These are phyloP conservation scores for Acanthornis magna DNA, from an alignment of 2,797 vertebrate species.

Conservation along the genomic window DNA sequence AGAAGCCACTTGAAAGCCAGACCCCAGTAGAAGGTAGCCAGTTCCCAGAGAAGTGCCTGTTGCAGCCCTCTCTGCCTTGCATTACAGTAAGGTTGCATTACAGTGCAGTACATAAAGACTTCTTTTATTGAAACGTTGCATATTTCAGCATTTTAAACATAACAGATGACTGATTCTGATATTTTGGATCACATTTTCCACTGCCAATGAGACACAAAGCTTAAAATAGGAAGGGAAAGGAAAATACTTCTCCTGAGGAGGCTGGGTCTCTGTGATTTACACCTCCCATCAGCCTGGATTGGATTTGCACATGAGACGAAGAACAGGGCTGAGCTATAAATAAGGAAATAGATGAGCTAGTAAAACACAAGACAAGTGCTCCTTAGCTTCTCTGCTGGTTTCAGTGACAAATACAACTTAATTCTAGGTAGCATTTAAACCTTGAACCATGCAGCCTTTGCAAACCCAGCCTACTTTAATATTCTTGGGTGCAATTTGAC, in stretches of 20 bases:
- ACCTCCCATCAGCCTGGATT: neutral
- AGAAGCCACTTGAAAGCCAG: conserved; percentile 22
- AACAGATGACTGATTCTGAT: neutral
- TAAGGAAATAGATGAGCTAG: conserved; percentile 32
- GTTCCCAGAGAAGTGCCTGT: neutral
- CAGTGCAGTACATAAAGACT: neutral
- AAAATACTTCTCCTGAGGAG: conserved; percentile 10
- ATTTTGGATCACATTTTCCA: neutral
- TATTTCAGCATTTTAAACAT: neutral
- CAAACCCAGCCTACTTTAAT: neutral
- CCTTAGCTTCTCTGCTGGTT: neutral
- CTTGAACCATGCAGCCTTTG: neutral
- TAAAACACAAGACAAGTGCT: conserved; percentile 6
- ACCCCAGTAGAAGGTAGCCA: conserved; percentile 6
- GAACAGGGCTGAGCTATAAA: conserved; percentile 29
- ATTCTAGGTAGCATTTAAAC: neutral
- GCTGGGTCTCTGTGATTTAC: conserved; percentile 22
- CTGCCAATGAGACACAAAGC: neutral
- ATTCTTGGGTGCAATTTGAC: conserved; percentile 17
- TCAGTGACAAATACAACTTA: conserved; percentile 1
- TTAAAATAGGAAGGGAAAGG: conserved; percentile 53
- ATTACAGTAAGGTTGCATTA: neutral
- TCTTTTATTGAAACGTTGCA: neutral
- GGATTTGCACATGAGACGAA: neutral
- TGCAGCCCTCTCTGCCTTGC: neutral